These are phyloP conservation scores for Antitype chi DNA, from an alignment of 2,888 invertebrate genomes.

Conservation along the genomic window DNA sequence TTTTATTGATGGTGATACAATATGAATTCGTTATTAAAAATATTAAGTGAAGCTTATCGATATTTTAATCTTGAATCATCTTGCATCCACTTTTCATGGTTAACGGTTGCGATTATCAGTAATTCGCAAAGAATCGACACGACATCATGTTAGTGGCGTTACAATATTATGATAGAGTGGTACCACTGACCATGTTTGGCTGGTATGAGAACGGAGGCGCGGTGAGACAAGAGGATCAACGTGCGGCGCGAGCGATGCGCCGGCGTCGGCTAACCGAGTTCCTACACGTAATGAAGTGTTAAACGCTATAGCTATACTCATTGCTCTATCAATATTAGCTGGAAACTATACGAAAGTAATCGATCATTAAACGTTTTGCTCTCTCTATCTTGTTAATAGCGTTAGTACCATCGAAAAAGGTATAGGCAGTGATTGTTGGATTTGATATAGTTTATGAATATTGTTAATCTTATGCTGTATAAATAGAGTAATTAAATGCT, in stretches of 20 bases:
- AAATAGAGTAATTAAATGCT: constrained; percentile 91
- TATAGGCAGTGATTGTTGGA: constrained; percentile 90
- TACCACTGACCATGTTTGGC: constrained; percentile 46
- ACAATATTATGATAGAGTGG: constrained; percentile 24
- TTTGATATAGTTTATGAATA: constrained; percentile 91
- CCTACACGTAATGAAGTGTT: constrained; percentile 78
- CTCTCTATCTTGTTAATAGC: constrained; percentile 88
- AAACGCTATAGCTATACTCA: constrained; percentile 75
- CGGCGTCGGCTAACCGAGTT: constrained; percentile 75
- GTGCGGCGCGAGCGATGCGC: constrained; percentile 11
- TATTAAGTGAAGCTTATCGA: constrained; percentile 77
- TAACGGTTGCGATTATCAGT: constrained; percentile 31
- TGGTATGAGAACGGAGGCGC: constrained; percentile 49
- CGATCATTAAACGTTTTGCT: constrained; percentile 86
- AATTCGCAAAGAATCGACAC: constrained; percentile 27
- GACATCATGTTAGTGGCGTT: constrained; percentile 20
- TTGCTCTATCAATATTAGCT: constrained; percentile 78
- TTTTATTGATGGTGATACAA: constrained; percentile 84
- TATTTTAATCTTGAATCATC: constrained; percentile 79
- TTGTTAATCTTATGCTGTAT: constrained; percentile 91
- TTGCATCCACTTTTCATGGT: constrained; percentile 62
- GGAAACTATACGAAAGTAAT: constrained; percentile 75
- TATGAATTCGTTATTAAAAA: constrained; percentile 83
- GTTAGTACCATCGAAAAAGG: constrained; percentile 88
- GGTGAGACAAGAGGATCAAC: constrained; percentile 17